These are phyloP conservation scores for Myanophis thanlyinensis DNA, from an alignment of 2,113 vertebrate genomes.

Conservation along the genomic window DNA sequence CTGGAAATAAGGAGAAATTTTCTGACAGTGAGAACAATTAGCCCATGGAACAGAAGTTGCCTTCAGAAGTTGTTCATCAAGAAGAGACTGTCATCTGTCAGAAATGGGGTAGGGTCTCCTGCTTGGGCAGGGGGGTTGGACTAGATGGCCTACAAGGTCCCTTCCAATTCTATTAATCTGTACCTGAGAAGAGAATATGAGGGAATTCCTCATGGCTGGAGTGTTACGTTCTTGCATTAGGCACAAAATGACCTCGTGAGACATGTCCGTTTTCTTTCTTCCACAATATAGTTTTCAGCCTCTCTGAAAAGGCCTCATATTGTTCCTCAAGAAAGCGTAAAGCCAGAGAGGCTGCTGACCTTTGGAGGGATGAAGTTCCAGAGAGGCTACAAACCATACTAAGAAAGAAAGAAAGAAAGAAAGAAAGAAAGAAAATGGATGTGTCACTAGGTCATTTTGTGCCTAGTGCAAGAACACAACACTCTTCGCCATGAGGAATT, in stretches of 20 bases:
- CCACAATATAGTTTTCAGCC: background rate
- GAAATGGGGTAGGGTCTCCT: too few relatives aligned
- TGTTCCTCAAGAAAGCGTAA: background rate
- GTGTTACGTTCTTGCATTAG: background rate
- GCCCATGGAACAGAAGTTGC: too few relatives aligned
- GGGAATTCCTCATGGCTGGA: background rate
- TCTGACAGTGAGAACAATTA: too few relatives aligned
- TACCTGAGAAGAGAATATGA: background rate
- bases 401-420: too few relatives aligned
- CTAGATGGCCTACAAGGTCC: background rate
- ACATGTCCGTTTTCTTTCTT: background rate
- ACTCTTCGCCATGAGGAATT: background rate
- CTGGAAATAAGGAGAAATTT: too few relatives aligned
- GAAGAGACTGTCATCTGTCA: too few relatives aligned
- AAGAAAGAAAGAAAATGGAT: background rate
- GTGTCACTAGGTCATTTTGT: background rate
- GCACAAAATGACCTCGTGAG: background rate
- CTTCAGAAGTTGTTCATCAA: too few relatives aligned
- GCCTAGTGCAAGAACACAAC: background rate
- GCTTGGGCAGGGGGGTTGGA: background rate
- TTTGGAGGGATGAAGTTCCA: background rate
- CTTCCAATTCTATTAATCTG: background rate
- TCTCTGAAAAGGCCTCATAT: background rate
- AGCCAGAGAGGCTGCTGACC: background rate
- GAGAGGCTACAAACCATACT: background rate